Conservation (phyloP, 2,113 vertebrate species). For the Ageneiosus marmoratus region DNA sequence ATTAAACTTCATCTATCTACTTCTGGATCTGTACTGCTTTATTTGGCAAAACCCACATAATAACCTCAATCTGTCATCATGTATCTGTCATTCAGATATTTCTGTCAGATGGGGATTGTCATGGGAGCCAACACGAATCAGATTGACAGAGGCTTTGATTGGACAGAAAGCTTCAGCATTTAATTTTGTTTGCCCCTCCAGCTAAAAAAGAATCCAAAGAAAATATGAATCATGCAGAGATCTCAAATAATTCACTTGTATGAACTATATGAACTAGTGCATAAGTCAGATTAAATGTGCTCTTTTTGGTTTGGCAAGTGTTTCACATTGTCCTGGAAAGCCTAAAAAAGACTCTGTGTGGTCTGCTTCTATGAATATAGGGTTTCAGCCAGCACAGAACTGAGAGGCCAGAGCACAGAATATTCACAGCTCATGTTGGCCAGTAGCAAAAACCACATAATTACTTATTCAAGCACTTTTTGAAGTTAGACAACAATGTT, state of each 20-base stretch:
- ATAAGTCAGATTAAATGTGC: constrained; percentile 44
- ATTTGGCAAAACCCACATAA: constrained; percentile 26
- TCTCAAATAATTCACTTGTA: constrained; percentile 71
- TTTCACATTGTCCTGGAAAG: constrained; percentile 22
- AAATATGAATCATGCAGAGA: constrained; percentile 70
- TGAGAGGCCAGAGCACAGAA: constrained; percentile 26
- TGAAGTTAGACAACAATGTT: not conserved
- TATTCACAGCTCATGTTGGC: not conserved
- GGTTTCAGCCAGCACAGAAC: constrained; percentile 27
- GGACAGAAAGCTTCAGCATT: constrained; percentile 50
- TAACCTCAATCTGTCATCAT: constrained; percentile 8
- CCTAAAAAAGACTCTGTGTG: constrained; percentile 19
- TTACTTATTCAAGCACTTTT: not conserved
- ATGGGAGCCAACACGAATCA: constrained; percentile 7
- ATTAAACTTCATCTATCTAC: constrained; percentile 19
- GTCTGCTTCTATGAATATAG: constrained; percentile 1
- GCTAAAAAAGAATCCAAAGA: constrained; percentile 73
- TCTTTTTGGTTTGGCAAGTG: constrained; percentile 48
- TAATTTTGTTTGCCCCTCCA: constrained; percentile 79
- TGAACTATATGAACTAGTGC: constrained; percentile 69
- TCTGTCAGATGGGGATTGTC: not conserved
- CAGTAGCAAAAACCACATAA: constrained; percentile 8
- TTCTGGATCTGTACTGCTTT: constrained; percentile 10
- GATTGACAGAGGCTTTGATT: constrained; percentile 25
- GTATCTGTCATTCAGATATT: not conserved